phyloP scores from a whole-genome alignment of 2,113 vertebrate species.

The Marmota flaviventris region DNA sequence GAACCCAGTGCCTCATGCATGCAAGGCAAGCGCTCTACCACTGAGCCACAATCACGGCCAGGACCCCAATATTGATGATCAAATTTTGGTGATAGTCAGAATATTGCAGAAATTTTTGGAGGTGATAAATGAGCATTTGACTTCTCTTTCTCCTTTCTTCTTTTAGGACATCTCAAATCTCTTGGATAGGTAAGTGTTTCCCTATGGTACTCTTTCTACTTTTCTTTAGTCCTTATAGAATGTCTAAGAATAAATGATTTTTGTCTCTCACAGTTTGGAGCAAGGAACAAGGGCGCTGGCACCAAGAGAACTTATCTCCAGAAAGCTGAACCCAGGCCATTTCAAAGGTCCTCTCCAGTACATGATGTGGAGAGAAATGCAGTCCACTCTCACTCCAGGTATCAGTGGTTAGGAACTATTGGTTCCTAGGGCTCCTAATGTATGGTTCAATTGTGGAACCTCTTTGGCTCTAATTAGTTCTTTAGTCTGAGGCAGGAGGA shows the following conservation, averaged over 20 bases:
- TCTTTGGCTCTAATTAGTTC: not conserved
- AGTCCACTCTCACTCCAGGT: constrained; percentile 76
- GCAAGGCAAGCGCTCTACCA: no score
- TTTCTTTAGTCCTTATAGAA: constrained; percentile 20
- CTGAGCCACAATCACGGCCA: no score
- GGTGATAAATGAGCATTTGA: constrained; percentile 53
- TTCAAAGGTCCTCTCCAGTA: constrained; percentile 81
- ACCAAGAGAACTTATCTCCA: constrained; percentile 40
- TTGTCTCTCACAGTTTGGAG: constrained; percentile 66
- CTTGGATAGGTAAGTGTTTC: constrained; percentile 51
- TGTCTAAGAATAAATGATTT: constrained; percentile 58
- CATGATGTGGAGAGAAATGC: constrained; percentile 67
- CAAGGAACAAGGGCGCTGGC: not conserved
- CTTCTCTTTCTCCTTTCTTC: constrained; percentile 44
- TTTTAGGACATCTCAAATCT: constrained; percentile 73
- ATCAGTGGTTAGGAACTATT: not conserved
- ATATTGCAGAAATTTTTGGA: constrained; percentile 32
- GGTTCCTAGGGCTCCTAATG: not conserved
- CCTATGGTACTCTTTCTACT: not conserved
- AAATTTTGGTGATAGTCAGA: not conserved
- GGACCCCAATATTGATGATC: not conserved
- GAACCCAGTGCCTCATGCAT: no score
- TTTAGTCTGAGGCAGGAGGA: not conserved
- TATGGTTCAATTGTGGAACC: not conserved
- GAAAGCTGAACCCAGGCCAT: constrained; percentile 67